A percentile compares a stretch with the other conserved stretches of the same genome.
Evolutionary conservation across 2,888 invertebrate genomes (phyloP).

Genomic region (Monoplex corrugatus): DNA sequence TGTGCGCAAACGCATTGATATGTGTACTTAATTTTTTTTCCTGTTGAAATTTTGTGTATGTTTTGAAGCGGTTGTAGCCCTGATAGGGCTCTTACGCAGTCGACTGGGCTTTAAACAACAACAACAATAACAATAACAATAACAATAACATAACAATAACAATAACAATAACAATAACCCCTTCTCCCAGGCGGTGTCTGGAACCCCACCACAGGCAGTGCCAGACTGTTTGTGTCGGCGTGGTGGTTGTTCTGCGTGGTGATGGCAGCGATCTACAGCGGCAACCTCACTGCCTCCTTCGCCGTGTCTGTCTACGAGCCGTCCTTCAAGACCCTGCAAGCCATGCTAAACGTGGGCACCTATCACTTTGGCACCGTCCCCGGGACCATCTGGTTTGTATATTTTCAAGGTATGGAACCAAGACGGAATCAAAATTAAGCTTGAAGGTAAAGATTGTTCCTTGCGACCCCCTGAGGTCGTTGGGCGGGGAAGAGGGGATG

Average conservation of each 20-base stretch:
- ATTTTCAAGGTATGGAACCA: constrained; percentile 22
- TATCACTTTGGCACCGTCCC: constrained; percentile 34
- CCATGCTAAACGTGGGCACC: not conserved
- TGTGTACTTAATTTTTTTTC: too few relatives aligned
- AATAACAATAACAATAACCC: too few relatives aligned
- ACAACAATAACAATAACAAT: not conserved
- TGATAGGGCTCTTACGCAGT: too few relatives aligned
- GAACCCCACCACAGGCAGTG: constrained; percentile 36
- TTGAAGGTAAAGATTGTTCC: not conserved
- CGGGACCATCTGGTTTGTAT: constrained; percentile 15
- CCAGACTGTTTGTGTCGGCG: constrained; percentile 37
- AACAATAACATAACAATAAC: too few relatives aligned
- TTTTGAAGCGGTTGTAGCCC: too few relatives aligned
- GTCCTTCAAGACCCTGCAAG: constrained; percentile 35
- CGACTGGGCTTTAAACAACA: too few relatives aligned
- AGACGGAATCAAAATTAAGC: not conserved
- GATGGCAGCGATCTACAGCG: constrained; percentile 44
- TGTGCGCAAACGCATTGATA: too few relatives aligned
- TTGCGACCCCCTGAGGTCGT: too few relatives aligned
- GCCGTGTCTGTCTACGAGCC: not conserved
- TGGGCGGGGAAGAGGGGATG: too few relatives aligned
- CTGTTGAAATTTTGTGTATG: too few relatives aligned
- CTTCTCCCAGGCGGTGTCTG: not conserved
- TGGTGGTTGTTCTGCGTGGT: constrained; percentile 45
- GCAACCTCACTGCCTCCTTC: constrained; percentile 41